Percentiles rank a stretch among this genome's conserved stretches.
Evolutionary conservation across 2,113 vertebrate species (phyloP).

Genomic region (Phaethon lepturus): DNA sequence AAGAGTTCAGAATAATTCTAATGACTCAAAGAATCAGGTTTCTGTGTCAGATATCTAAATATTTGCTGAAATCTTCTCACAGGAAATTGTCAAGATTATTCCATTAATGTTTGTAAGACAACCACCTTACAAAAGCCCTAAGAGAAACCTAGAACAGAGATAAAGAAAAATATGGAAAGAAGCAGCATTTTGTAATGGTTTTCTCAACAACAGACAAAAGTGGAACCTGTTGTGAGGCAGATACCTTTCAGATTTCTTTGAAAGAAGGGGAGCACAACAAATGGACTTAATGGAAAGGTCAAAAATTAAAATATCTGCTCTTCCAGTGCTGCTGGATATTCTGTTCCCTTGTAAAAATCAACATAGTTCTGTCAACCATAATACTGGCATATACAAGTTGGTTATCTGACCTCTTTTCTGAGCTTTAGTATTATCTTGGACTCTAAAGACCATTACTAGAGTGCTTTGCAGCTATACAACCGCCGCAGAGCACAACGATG

Average conservation of each 20-base stretch:
- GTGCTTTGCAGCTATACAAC: not conserved
- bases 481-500: not conserved
- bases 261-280: not conserved
- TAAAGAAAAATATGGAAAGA: not conserved
- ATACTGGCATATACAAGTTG: not conserved
- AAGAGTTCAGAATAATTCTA: not conserved
- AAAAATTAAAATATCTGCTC: not conserved
- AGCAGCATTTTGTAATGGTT: not conserved
- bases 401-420: not conserved
- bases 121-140: not conserved
- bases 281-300: not conserved
- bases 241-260: not conserved
- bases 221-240: not conserved
- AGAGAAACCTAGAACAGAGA: not conserved
- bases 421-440: not conserved
- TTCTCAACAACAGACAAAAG: not conserved
- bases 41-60: not conserved
- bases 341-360: conserved; percentile 6
- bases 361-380: not conserved
- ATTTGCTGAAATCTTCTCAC: not conserved
- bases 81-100: not conserved
- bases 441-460: not conserved
- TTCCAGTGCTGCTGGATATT: not conserved
- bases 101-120: not conserved
- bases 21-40: not conserved